Evolutionary conservation across 2,113 vertebrate species (phyloP).

Genomic region (Cyanistes caeruleus): DNA sequence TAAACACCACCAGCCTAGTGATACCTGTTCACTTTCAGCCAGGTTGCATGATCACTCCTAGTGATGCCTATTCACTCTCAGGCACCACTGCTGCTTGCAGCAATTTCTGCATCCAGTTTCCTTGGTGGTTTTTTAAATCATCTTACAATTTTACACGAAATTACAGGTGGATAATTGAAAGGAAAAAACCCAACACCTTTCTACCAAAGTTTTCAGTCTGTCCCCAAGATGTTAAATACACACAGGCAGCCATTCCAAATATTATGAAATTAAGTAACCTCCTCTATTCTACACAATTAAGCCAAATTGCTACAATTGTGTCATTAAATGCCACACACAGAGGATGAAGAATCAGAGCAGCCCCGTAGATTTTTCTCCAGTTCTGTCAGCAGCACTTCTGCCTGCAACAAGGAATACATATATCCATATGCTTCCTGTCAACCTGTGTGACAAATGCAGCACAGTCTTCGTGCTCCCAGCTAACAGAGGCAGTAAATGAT

Average conservation of each 20-base stretch:
- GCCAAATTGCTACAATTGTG: neutral
- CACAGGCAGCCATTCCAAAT: neutral
- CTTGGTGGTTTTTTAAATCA: neutral
- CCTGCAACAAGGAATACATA: neutral
- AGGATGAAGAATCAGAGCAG: neutral
- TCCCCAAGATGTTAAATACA: neutral
- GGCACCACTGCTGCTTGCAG: neutral
- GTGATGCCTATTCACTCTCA: neutral
- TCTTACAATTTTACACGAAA: neutral
- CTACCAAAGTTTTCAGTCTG: neutral
- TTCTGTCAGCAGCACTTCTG: neutral
- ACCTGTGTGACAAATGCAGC: neutral
- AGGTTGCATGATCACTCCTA: neutral
- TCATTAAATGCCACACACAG: accelerated
- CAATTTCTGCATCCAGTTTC: neutral
- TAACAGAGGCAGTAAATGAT: neutral
- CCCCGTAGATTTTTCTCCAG: neutral
- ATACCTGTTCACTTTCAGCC: neutral
- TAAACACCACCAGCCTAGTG: too few species aligned
- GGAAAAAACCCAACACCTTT: neutral
- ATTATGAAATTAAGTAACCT: neutral
- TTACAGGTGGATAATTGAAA: neutral
- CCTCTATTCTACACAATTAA: neutral
- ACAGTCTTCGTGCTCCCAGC: neutral
- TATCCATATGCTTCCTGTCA: neutral